A percentile compares a stretch with the other conserved stretches of the same genome.
These are phyloP conservation scores for Cartodere bifasciata DNA, from an alignment of 2,888 invertebrate genomes.

Conservation along the genomic window DNA sequence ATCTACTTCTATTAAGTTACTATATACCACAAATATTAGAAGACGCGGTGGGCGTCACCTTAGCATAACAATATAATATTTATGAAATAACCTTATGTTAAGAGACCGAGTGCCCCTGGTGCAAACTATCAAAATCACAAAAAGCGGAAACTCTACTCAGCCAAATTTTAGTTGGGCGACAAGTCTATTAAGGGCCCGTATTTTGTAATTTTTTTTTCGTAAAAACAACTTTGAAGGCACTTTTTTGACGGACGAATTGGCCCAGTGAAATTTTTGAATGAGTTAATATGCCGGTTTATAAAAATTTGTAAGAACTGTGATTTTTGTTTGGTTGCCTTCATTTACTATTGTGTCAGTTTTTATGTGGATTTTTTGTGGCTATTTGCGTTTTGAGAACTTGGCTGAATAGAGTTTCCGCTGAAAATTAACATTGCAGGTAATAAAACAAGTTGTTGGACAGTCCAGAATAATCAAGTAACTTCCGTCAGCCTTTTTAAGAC, in stretches of 20 bases:
- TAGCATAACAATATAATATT: conserved; percentile 40
- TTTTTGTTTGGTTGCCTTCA: conserved; percentile 56
- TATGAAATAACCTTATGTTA: conserved; percentile 39
- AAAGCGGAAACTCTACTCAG: conserved; percentile 31
- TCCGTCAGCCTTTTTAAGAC: too few species aligned
- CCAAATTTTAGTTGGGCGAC: conserved; percentile 51
- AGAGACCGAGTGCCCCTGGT: conserved; percentile 39
- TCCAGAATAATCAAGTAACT: too few species aligned
- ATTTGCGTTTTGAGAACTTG: conserved; percentile 63
- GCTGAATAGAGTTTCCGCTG: too few species aligned
- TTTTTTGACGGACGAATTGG: conserved; percentile 91
- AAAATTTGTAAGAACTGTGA: conserved; percentile 32
- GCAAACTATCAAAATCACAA: conserved; percentile 29
- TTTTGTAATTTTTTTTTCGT: conserved; percentile 65
- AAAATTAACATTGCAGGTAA: too few species aligned
- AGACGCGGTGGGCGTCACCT: conserved; percentile 31
- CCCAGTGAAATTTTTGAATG: conserved; percentile 67
- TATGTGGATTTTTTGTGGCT: conserved; percentile 50
- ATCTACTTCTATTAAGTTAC: conserved; percentile 39
- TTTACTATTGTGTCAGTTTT: conserved; percentile 68
- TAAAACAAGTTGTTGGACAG: too few species aligned
- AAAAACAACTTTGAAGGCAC: conserved; percentile 91
- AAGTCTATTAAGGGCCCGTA: conserved; percentile 83
- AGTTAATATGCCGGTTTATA: conserved; percentile 37
- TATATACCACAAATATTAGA: conserved; percentile 40